Conservation (phyloP, 2,113 vertebrate genomes). For the Actenoides hombroni region DNA sequence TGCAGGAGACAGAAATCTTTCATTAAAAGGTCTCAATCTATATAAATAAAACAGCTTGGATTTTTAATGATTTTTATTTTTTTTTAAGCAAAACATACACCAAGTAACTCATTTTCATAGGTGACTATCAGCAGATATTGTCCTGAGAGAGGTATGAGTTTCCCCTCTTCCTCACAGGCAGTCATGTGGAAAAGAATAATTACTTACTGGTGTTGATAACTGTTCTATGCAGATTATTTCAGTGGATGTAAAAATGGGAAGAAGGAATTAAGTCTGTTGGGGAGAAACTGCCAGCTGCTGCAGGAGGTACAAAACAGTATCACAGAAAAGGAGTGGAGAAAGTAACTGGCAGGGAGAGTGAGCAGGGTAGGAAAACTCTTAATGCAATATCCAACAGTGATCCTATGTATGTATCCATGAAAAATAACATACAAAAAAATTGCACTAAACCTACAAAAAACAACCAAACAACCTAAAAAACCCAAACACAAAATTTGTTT, state of each 20-base stretch:
- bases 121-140: neutral
- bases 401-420: neutral
- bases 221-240: neutral
- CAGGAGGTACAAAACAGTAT: neutral
- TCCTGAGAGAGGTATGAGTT: neutral
- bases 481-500: neutral
- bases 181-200: neutral
- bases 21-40: neutral
- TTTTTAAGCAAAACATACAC: neutral
- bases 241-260: neutral
- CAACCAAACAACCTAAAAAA: neutral
- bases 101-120: neutral
- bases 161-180: neutral
- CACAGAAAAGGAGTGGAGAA: neutral
- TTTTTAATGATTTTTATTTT: neutral
- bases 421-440: neutral
- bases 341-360: neutral
- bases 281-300: neutral
- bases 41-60: neutral
- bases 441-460: neutral
- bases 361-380: neutral
- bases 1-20: constrained; percentile 54
- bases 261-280: neutral
- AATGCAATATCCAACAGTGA: neutral
- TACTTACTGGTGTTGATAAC: neutral